These are phyloP conservation scores for Ectropis crepuscularia DNA, from an alignment of 2,888 invertebrate species.

Conservation along the genomic window DNA sequence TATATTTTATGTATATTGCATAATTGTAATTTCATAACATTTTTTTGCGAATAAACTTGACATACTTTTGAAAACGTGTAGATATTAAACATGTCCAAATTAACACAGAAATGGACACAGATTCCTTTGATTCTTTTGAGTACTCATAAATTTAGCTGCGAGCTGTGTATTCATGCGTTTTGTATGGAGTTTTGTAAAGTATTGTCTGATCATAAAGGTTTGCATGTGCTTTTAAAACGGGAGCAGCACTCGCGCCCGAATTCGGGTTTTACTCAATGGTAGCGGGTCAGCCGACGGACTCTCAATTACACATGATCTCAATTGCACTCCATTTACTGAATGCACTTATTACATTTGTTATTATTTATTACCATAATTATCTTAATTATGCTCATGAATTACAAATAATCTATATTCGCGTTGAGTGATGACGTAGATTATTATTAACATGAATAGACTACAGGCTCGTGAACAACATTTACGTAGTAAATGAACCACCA, in stretches of 20 bases:
- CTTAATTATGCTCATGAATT: no score
- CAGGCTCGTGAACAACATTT: no score
- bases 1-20: no score
- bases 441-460: no score
- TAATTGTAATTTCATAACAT: no score
- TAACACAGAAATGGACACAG: constrained; percentile 1
- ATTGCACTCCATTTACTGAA: no score
- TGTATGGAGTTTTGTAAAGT: constrained; percentile 17
- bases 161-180: constrained; percentile 3
- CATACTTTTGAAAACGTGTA: constrained; percentile 6
- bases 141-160: constrained; percentile 4
- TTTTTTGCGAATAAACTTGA: neutral
- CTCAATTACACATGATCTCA: neutral
- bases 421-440: no score
- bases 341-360: no score
- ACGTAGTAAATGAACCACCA: no score
- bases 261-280: constrained; percentile 2
- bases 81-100: neutral
- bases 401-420: no score
- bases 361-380: no score
- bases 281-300: neutral
- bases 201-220: constrained; percentile 10
- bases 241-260: constrained; percentile 14
- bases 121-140: neutral
- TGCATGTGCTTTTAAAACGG: constrained; percentile 10